These are phyloP conservation scores for Hydropsyche betteni DNA, from an alignment of 2,888 invertebrate species.

Conservation along the genomic window DNA sequence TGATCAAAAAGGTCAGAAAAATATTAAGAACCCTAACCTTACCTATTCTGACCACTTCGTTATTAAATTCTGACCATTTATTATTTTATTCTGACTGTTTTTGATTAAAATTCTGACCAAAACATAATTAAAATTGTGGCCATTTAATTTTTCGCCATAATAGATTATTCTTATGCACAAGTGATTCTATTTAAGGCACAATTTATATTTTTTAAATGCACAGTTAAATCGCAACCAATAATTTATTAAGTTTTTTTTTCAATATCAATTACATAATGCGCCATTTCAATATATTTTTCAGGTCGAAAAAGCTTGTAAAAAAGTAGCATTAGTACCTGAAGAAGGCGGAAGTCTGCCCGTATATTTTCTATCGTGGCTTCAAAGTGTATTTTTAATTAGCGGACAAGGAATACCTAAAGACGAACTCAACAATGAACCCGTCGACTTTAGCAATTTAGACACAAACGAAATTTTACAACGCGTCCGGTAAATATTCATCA, in stretches of 20 bases:
- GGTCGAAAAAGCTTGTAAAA: conserved; percentile 82
- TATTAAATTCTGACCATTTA: no score
- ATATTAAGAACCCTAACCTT: no score
- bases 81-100: no score
- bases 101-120: no score
- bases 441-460: conserved; percentile 77
- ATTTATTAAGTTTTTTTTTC: conserved; percentile 29
- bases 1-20: no score
- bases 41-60: no score
- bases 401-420: conserved; percentile 67
- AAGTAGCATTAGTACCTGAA: conserved; percentile 87
- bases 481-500: conserved; percentile 72
- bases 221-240: no score
- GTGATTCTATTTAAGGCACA: no score
- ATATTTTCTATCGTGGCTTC: conserved; percentile 87
- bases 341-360: conserved; percentile 85
- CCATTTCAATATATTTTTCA: conserved; percentile 53
- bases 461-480: conserved; percentile 91
- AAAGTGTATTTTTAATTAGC: conserved; percentile 82
- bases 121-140: no score
- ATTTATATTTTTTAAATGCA: no score
- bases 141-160: no score
- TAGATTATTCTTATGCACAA: no score
- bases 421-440: conserved; percentile 77
- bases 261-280: background rate